Conservation (phyloP, 1,140 invertebrate species). For the Macrocentrus cingulum region DNA sequence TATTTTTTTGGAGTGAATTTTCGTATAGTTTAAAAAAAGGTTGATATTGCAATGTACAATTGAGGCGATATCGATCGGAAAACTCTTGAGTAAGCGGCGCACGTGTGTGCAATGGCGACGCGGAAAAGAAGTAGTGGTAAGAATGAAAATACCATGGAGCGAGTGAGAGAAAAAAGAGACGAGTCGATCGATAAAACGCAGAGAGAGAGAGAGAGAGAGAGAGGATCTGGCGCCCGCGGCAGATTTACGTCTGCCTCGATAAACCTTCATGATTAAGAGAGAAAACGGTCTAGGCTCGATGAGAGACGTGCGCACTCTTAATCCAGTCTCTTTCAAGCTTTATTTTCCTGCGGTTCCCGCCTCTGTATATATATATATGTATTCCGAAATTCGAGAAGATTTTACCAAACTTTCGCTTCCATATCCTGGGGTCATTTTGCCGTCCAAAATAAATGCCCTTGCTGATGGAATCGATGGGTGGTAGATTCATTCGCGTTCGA, state of each 20-base stretch:
- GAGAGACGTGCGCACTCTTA: constrained; percentile 26
- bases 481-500: no score
- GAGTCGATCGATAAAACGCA: constrained; percentile 40
- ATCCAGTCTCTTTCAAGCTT: constrained; percentile 27
- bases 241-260: constrained; percentile 50
- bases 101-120: neutral
- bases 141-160: constrained; percentile 1
- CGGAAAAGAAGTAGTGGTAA: neutral
- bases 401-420: no score
- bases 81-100: neutral
- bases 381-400: no score
- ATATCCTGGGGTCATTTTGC: no score
- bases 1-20: no score
- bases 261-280: constrained; percentile 48
- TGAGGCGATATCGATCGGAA: neutral
- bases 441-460: no score
- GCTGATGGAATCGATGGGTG: no score
- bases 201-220: no score
- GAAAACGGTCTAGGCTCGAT: constrained; percentile 20
- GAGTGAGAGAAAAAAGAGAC: constrained; percentile 32
- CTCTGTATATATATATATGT: no score
- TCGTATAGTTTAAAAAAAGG: no score
- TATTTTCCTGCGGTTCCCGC: constrained; percentile 27
- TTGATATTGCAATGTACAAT: no score
- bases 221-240: constrained; percentile 35